Evolutionary conservation across 2,888 invertebrate genomes (phyloP).

Genomic region (Tinea semifulvella): DNA sequence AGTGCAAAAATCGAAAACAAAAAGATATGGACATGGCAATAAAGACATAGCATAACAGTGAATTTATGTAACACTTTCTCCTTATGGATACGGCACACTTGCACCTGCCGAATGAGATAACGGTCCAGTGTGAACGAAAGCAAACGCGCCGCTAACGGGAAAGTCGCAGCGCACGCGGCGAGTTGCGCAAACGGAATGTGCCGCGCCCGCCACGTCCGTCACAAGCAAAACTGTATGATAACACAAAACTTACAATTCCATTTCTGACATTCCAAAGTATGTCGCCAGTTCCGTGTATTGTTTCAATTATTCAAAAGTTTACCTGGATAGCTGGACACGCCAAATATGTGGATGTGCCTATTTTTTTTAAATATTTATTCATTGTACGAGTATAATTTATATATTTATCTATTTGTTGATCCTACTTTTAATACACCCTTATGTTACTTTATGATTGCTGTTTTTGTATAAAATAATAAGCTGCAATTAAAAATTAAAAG

Average conservation of each 20-base stretch:
- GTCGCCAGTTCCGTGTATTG: background rate
- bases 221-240: constrained; percentile 33
- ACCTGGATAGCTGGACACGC: too few species aligned
- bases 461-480: too few species aligned
- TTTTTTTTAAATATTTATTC: too few species aligned
- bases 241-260: constrained; percentile 29
- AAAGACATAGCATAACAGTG: constrained; percentile 4
- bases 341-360: too few species aligned
- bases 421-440: too few species aligned
- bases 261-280: constrained; percentile 27
- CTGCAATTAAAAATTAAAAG: too few species aligned
- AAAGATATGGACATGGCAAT: too few species aligned
- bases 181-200: constrained; percentile 47
- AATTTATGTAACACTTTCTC: constrained; percentile 57
- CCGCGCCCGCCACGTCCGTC: constrained; percentile 23
- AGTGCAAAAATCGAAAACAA: too few species aligned
- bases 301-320: too few species aligned
- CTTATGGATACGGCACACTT: constrained; percentile 37
- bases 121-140: constrained; percentile 57
- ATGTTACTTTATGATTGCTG: too few species aligned
- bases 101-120: constrained; percentile 64
- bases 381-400: too few species aligned
- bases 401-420: too few species aligned
- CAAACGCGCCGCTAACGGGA: constrained; percentile 56
- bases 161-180: constrained; percentile 36